Percentiles rank a stretch among this genome's conserved stretches.
phyloP scores from a whole-genome alignment of 2,888 invertebrate genomes.

The Hemithea aestivaria region DNA sequence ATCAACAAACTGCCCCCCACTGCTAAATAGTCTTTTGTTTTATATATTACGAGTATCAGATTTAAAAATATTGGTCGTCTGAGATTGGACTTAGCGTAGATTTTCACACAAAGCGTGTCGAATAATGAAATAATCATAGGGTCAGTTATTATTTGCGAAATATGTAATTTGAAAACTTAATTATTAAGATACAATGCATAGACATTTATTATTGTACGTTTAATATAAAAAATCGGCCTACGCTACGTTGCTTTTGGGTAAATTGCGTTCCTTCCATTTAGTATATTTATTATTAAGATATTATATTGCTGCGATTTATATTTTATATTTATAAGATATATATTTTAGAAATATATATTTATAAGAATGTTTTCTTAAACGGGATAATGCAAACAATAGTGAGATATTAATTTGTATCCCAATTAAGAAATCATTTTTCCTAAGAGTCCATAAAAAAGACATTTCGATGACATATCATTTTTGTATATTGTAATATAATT shows the following conservation, averaged over 20 bases:
- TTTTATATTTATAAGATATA: slow-evolving; percentile 27
- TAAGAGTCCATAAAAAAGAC: slow-evolving; percentile 23
- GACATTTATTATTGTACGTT: no score
- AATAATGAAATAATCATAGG: background rate
- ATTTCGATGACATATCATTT: slow-evolving; percentile 64
- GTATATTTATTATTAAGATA: slow-evolving; percentile 30
- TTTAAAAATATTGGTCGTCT: no score
- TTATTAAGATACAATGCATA: no score
- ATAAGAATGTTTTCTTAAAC: slow-evolving; percentile 18
- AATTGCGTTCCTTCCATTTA: slow-evolving; percentile 35
- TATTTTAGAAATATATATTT: slow-evolving; percentile 25
- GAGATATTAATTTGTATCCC: slow-evolving; percentile 12
- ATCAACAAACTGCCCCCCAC: no score
- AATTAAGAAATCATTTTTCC: slow-evolving; percentile 14
- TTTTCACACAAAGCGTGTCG: background rate
- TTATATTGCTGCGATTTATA: slow-evolving; percentile 29
- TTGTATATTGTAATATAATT: slow-evolving; percentile 45
- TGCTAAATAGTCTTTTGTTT: no score
- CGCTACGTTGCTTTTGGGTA: slow-evolving; percentile 32
- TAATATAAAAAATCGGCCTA: slow-evolving; percentile 25
- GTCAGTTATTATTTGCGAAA: no score
- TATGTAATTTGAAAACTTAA: no score
- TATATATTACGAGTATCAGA: no score
- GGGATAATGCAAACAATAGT: slow-evolving; percentile 10
- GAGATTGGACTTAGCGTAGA: no score